Evolutionary conservation across 2,888 invertebrate genomes (phyloP), one percentile per base, ranked within the genome.

Genomic region (Drosophila suboccidentalis): DNA sequence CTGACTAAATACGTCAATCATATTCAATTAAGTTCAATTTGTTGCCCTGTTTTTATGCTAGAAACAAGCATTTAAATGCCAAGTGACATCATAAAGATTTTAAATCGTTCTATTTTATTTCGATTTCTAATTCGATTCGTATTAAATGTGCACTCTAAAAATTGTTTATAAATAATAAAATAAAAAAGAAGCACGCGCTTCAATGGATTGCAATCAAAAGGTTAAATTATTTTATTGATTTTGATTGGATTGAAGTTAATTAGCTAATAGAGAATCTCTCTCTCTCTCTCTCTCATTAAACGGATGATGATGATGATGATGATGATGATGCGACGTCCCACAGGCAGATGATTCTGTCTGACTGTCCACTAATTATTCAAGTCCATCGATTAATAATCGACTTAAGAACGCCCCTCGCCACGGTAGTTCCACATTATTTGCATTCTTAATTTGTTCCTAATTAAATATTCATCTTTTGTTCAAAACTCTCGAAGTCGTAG

Each of bases 391-490:
- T 85, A 86, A 85, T 82, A 85, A 85, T 82, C 77, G 84, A 79
- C 29, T 41, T 34, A 36, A 36, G 61, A 61, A 69, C 66, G 65
- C 76, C 77, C 49, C 29, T 64, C 80, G 55, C 72, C 77, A 71
- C 85, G 73, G 85, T 85, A 87, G 86, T 87, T 85, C 83, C 76
- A 81, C 76, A 76, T 86, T 86, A 86, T 86, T 86, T 86, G 87
- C 86, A 86, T 86, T 86, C 82, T 86, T 86, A 86, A 86, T 86
- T 86, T 82, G 82, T 85, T 85, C 78, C 82, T 78, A 85, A 86
- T 87, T 87, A 85, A 87, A 86, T 86, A 84, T 87, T 86, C 87
- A 84, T 82, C 84, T 86, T 82, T 86, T 75, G 82, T 77, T 65
- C 71, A 38, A 38, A 32, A 38, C 41, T 63, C 76, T 43, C 8